Conservation (phyloP, 2,113 vertebrate genomes). For the Heterochromis multidens region DNA sequence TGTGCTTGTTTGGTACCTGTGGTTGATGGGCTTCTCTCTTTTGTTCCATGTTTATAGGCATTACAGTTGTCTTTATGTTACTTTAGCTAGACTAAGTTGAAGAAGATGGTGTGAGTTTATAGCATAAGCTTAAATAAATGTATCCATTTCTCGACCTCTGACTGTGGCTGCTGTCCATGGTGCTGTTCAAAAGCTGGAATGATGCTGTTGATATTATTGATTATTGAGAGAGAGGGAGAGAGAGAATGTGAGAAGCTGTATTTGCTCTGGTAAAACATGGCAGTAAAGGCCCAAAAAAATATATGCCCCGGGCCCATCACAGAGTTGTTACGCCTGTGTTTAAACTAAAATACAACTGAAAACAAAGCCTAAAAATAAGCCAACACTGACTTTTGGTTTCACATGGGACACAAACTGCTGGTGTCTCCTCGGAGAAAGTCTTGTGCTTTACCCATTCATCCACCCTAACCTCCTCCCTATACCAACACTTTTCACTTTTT, state of each 20-base stretch:
- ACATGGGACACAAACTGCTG: background rate
- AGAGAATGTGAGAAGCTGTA: background rate
- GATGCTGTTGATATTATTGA: background rate
- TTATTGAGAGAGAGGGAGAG: background rate
- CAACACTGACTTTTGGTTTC: background rate
- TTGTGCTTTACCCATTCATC: background rate
- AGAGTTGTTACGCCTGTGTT: background rate
- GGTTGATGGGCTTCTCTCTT: background rate
- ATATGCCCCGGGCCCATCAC: background rate
- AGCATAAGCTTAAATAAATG: background rate
- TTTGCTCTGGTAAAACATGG: background rate
- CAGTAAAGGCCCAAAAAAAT: background rate
- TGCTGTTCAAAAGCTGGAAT: background rate
- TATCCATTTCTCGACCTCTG: background rate
- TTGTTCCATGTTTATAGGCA: background rate
- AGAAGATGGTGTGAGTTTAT: background rate
- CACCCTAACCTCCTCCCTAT: background rate
- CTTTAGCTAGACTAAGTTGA: background rate
- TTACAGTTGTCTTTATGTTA: background rate
- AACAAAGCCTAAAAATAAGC: background rate
- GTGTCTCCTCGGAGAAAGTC: background rate
- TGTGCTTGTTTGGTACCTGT: background rate
- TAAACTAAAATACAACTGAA: background rate
- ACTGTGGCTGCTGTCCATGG: background rate
- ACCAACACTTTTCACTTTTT: background rate